Evolutionary conservation across 2,888 invertebrate genomes (phyloP), one percentile per base, ranked within the genome.

Genomic region (Penaeus monodon): DNA sequence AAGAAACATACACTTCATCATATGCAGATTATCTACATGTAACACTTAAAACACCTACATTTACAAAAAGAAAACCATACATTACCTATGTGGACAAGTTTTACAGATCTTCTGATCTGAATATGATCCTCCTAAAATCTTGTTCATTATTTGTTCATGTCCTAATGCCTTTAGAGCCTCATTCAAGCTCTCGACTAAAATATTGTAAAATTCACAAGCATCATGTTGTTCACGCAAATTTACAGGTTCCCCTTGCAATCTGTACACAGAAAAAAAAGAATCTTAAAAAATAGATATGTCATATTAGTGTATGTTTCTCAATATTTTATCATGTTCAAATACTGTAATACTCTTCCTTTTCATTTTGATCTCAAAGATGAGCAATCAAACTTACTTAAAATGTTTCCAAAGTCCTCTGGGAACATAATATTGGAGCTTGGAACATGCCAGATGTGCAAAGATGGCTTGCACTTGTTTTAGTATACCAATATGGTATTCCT

Each of bases 31-130:
- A 57, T 57, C 17, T 57, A 57, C 57, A 17, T 57, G 14, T 57
- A 17, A 14, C 57, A 57, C 20, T 14, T 57, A 57, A 57, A 14
- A 1, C 44, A 44, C 10, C 17, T 17, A 57, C 17, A 57, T 17
- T 17, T 57, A 4, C 17, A 57, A 57, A 20, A 1, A 17, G 17
- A 17, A 57, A 17, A 57, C 57, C 20, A 57, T 57, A 57, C 14
- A 57, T 57, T 93, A 95, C 95, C 98, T 96, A 94, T 99, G 99
- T 80, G 99, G 99, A 93, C 99, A 99, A 91, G 97, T 98, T 94
- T 98, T 98, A 93, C 99, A 99, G 91, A 98, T 99, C 94, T 99
- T 99, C 93, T 99, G 99, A 93, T 99, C 99, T 78, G 98, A 99
- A 93, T 98, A 99, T 64, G 97, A 97, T 65, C 99, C 99, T 83